phyloP scores from a whole-genome alignment of 2,797 vertebrate genomes.

The Oreonectes daqikongensis region DNA sequence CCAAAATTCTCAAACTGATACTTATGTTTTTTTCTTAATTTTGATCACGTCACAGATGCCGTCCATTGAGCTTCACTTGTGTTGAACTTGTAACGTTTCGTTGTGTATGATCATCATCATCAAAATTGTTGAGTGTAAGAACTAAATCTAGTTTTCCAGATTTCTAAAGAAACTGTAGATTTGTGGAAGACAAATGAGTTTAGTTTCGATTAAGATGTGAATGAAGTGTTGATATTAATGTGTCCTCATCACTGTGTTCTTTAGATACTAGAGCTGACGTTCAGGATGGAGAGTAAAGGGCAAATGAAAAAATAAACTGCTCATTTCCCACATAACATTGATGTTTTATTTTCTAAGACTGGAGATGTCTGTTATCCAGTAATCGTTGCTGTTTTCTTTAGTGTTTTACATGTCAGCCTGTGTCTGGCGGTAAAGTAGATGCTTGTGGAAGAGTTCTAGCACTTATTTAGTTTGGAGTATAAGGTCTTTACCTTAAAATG shows the following conservation, averaged over 20 bases:
- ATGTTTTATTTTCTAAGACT: neutral
- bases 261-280: conserved; percentile 10
- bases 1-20: no score
- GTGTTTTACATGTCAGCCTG: conserved; percentile 43
- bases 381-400: conserved; percentile 8
- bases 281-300: neutral
- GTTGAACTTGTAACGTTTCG: neutral
- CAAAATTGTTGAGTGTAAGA: neutral
- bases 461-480: conserved; percentile 38
- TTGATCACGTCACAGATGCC: neutral
- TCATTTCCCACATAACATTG: neutral
- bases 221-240: conserved; percentile 34
- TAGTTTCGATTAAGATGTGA: neutral
- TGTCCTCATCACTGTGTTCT: conserved; percentile 37
- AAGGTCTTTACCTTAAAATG: conserved; percentile 12
- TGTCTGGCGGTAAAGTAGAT: conserved; percentile 24
- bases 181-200: conserved; percentile 1
- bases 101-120: neutral
- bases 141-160: neutral
- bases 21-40: no score
- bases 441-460: neutral
- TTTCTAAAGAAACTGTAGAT: conserved; percentile 8
- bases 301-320: neutral
- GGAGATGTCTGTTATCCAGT: neutral
- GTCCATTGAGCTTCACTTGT: neutral